Percentiles rank a stretch among this genome's conserved stretches.
These are phyloP conservation scores for Anthopleura sola DNA, from an alignment of 64 coral and sea anemone genomes.

Conservation along the genomic window DNA sequence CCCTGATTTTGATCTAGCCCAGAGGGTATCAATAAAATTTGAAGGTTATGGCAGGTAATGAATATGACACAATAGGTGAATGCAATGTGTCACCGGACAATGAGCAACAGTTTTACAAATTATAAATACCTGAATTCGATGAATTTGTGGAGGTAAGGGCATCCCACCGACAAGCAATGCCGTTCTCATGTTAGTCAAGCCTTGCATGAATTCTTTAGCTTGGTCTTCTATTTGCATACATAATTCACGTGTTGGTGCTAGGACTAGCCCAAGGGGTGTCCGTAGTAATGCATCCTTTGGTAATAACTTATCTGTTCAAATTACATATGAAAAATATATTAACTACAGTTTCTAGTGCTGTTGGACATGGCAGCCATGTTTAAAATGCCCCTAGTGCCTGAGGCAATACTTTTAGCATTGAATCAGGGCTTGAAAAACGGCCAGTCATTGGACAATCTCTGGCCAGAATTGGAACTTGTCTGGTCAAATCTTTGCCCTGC, in stretches of 20 bases:
- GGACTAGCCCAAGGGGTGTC: constrained; percentile 40
- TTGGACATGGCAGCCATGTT: background rate
- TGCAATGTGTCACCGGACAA: too few relatives aligned
- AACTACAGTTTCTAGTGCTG: background rate
- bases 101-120: too few relatives aligned
- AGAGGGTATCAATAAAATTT: too few relatives aligned
- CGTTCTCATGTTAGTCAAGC: constrained; percentile 83
- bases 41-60: too few relatives aligned
- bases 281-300: background rate
- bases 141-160: constrained; percentile 80
- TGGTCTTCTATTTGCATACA: constrained; percentile 99
- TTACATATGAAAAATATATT: background rate
- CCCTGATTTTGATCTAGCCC: too few relatives aligned
- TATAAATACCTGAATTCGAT: constrained; percentile 57
- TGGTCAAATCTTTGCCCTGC: too few relatives aligned
- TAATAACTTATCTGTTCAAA: background rate
- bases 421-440: too few relatives aligned
- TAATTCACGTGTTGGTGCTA: constrained; percentile 93
- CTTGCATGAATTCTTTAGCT: constrained; percentile 86
- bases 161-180: constrained; percentile 85
- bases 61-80: too few relatives aligned
- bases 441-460: too few relatives aligned
- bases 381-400: too few relatives aligned
- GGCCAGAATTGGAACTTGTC: too few relatives aligned
- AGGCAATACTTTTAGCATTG: too few relatives aligned